A percentile compares a stretch with the other conserved stretches of the same genome.
Evolutionary conservation across 2,113 vertebrate genomes (phyloP).

Genomic region (Saimiri boliviensis): DNA sequence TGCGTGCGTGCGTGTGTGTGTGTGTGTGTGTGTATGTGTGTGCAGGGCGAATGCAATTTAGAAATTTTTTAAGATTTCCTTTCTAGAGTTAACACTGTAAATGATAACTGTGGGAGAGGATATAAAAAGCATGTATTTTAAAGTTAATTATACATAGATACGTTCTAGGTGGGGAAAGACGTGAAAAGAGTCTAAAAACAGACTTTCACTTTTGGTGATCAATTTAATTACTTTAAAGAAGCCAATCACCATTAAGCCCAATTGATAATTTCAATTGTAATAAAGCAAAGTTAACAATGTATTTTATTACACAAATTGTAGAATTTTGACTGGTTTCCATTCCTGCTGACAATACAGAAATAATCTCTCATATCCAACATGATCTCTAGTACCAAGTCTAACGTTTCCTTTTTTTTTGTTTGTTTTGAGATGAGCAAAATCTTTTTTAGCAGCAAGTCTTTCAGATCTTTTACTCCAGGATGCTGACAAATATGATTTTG

Average conservation of each 20-base stretch:
- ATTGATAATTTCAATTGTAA: background rate
- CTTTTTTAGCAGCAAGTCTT: slow-evolving; percentile 3
- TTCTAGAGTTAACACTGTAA: slow-evolving; percentile 1
- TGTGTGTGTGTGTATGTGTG: background rate
- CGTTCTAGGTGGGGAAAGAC: slow-evolving; percentile 41
- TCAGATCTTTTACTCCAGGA: background rate
- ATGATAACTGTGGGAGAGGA: background rate
- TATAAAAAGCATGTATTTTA: slow-evolving; percentile 53
- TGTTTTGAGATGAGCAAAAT: background rate
- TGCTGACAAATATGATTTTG: slow-evolving; percentile 23
- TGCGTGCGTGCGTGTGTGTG: background rate
- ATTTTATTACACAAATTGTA: slow-evolving; percentile 39
- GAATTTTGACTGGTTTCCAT: background rate
- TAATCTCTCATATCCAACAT: background rate
- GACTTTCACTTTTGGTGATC: background rate
- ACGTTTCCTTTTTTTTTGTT: background rate
- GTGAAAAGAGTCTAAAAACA: background rate
- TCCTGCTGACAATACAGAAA: background rate
- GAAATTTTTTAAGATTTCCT: slow-evolving; percentile 23
- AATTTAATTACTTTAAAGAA: slow-evolving; percentile 43
- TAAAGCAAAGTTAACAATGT: background rate
- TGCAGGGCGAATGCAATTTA: background rate
- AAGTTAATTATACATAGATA: slow-evolving; percentile 20
- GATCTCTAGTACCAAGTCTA: background rate
- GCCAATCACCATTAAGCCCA: background rate